phyloP scores from a whole-genome alignment of 1,140 invertebrate genomes.

The Drosophila novamexicana region DNA sequence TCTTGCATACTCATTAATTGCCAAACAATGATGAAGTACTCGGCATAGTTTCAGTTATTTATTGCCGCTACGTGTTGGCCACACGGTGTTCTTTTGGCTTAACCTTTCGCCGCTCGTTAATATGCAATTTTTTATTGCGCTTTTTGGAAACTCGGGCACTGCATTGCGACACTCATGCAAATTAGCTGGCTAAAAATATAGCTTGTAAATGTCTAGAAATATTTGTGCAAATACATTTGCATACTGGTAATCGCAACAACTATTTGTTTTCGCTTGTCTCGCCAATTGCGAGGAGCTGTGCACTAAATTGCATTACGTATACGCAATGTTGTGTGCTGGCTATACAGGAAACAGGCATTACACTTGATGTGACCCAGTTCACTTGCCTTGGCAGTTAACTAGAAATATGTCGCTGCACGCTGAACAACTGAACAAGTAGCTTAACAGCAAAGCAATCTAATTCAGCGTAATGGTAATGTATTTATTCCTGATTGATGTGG shows the following conservation, averaged over 20 bases:
- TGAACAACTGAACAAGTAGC: not conserved
- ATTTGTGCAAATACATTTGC: slow-evolving; percentile 33
- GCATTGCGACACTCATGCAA: slow-evolving; percentile 51
- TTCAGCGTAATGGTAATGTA: not conserved
- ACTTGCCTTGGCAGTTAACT: not conserved
- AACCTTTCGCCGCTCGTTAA: slow-evolving; percentile 33
- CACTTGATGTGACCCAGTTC: slow-evolving; percentile 23
- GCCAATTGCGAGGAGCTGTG: not conserved
- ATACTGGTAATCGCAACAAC: slow-evolving; percentile 23
- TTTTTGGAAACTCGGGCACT: slow-evolving; percentile 20
- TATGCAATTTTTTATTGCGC: slow-evolving; percentile 26
- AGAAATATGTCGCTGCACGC: not conserved
- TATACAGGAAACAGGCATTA: slow-evolving; percentile 1
- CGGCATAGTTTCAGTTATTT: slow-evolving; percentile 25
- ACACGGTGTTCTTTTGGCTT: not conserved
- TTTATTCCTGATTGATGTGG: slow-evolving; percentile 6
- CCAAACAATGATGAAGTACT: slow-evolving; percentile 46
- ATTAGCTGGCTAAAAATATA: slow-evolving; percentile 12
- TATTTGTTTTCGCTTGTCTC: slow-evolving; percentile 34
- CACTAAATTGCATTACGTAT: slow-evolving; percentile 33
- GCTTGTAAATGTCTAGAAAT: slow-evolving; percentile 18
- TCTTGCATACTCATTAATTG: slow-evolving; percentile 30
- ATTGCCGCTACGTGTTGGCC: slow-evolving; percentile 29
- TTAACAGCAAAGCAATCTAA: not conserved
- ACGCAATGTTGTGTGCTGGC: slow-evolving; percentile 12